Evolutionary conservation across 2,888 invertebrate species (phyloP), one percentile per base, ranked within the genome.

Genomic region (Isoperla grammatica): DNA sequence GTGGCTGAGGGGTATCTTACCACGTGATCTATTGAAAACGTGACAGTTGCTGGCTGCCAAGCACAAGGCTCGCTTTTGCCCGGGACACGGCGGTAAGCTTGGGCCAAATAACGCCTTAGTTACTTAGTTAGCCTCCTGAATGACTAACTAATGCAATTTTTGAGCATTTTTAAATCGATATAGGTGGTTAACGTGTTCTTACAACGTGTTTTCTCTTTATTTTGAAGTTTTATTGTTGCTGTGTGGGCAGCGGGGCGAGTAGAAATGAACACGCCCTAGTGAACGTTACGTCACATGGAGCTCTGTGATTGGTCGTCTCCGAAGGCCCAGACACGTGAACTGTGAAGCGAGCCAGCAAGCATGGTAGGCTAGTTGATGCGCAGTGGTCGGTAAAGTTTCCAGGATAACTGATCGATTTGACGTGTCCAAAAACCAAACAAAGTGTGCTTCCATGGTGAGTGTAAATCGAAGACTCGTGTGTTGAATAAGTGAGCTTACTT

Each of bases 301-400:
- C 65, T 63, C 63, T 65, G 66, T 63, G 61, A 76, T 76, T 76
- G 76, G 76, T 66, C 66, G 67, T 67, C 61, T 66, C 64, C 67
- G 68, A 69, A 71, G 69, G 68, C 73, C 72, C 72, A 71, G 74
- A 76, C 76, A 76, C 75, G 76, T 76, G 76, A 76, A 73, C 71
- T 70, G 72, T 70, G 74, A 73, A 72, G 72, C 70, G 71, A 50
- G 72, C 54, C 71, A 72, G 65, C 64, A 64, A 71, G 74, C 74
- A 73, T 75, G 74, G 74, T 74, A 72, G 74, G 74, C 64, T 72
- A 29, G 29, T 29, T 29, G 73, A 71, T 74, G 74, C 74, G 72
- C 74, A 74, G 73, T 74, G 73, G 73, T 73, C 40, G 53, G 37
- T 53, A 39, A 50, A 22, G 8, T n/a, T n/a, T 15, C 49, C n/a